These are phyloP conservation scores for Digitonthophagus gazella DNA, from an alignment of 2,888 invertebrate genomes.

Conservation along the genomic window DNA sequence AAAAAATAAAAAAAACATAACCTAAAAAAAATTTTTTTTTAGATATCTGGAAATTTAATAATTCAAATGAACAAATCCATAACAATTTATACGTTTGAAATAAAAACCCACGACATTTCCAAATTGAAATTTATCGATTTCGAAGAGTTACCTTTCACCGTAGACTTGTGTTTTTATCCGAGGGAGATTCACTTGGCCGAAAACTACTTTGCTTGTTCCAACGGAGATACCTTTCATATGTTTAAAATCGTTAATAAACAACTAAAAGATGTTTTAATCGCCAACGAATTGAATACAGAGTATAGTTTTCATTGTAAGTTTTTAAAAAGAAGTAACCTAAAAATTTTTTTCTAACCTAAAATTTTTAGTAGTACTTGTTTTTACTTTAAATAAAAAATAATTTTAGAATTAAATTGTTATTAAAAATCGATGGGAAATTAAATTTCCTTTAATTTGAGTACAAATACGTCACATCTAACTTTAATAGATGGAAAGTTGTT, in stretches of 20 bases:
- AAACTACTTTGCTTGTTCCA: constrained; percentile 66
- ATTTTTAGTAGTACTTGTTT: no score
- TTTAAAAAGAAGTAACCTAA: no score
- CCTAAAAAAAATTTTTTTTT: no score
- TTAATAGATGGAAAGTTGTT: no score
- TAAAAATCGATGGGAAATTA: no score
- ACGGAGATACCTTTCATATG: constrained; percentile 61
- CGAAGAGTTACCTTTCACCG: constrained; percentile 62
- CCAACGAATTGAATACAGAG: constrained; percentile 32
- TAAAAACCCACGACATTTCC: constrained; percentile 66
- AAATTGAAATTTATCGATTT: constrained; percentile 69
- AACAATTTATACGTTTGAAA: constrained; percentile 60
- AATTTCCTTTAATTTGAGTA: no score
- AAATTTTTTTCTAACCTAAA: no score
- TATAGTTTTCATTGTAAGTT: constrained; percentile 44
- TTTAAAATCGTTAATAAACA: constrained; percentile 52
- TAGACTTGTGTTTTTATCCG: constrained; percentile 65
- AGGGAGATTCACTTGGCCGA: constrained; percentile 62
- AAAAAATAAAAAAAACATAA: no score
- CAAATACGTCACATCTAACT: no score
- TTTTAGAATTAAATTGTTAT: no score
- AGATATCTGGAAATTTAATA: constrained; percentile 49
- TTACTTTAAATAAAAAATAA: no score
- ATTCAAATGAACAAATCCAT: constrained; percentile 50
- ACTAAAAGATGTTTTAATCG: constrained; percentile 22